phyloP scores from a whole-genome alignment of 2,797 vertebrate species.

The Tachyglossus aculeatus region DNA sequence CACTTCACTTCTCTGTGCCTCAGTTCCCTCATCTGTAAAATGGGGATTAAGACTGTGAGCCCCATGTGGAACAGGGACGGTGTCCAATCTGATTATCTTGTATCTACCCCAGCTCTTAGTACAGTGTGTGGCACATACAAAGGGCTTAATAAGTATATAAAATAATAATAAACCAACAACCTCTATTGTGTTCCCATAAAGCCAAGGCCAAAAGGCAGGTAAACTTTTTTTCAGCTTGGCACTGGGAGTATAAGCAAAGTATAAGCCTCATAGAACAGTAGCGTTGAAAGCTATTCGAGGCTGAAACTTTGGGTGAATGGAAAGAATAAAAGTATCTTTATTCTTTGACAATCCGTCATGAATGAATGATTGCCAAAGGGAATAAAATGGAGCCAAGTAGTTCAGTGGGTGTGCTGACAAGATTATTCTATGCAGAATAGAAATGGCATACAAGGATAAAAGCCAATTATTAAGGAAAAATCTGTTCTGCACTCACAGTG shows the following conservation, averaged over 20 bases:
- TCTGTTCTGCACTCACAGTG: not conserved
- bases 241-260: not conserved
- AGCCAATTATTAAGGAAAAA: not conserved
- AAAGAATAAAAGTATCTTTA: not conserved
- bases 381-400: constrained; percentile 2
- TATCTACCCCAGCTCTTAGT: too few species aligned
- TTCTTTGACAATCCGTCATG: not conserved
- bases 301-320: not conserved
- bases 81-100: too few species aligned
- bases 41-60: too few species aligned
- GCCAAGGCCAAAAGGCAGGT: not conserved
- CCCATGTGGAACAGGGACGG: too few species aligned
- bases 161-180: too few species aligned
- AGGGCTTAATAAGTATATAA: too few species aligned
- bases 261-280: not conserved
- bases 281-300: not conserved
- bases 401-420: not conserved
- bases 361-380: not conserved
- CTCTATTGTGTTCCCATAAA: too few species aligned
- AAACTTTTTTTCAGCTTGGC: too few species aligned
- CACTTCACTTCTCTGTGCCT: too few species aligned
- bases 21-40: too few species aligned
- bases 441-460: not conserved
- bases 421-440: not conserved
- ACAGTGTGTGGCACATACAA: too few species aligned